These are phyloP conservation scores for Prionace glauca DNA, from an alignment of 2,797 vertebrate genomes.

Conservation along the genomic window DNA sequence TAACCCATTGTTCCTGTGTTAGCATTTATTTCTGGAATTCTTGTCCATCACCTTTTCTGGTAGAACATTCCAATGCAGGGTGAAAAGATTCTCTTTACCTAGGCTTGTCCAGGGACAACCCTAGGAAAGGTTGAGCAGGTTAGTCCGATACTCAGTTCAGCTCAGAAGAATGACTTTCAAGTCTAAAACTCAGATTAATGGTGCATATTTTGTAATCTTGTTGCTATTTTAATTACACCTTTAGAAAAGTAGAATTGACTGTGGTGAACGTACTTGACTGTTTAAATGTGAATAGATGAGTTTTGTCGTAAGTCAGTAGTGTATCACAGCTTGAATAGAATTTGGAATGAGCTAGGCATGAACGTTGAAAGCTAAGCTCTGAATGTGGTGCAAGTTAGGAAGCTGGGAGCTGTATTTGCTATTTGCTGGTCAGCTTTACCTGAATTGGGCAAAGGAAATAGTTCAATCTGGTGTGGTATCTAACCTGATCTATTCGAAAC, in stretches of 20 bases:
- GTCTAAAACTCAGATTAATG: background rate
- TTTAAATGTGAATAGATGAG: background rate
- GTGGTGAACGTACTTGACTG: background rate
- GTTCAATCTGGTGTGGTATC: background rate
- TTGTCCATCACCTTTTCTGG: background rate
- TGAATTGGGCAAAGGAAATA: background rate
- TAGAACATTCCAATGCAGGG: background rate
- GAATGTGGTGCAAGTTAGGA: background rate
- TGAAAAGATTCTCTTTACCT: background rate
- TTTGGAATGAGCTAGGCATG: background rate
- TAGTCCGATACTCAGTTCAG: background rate
- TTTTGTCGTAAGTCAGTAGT: background rate
- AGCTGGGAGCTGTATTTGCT: background rate
- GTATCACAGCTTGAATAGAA: background rate
- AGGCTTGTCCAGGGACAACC: background rate
- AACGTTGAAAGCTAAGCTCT: background rate
- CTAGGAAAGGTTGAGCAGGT: background rate
- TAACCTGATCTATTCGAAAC: background rate
- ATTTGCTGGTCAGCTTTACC: background rate
- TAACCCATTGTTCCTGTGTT: background rate
- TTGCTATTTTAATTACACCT: background rate
- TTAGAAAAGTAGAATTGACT: background rate
- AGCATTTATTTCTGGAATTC: background rate
- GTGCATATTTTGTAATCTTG: background rate
- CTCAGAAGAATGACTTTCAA: background rate